Base-by-base conservation (phyloP, 2,797 vertebrate genomes). In the Brachyalestes nurse region DNA sequence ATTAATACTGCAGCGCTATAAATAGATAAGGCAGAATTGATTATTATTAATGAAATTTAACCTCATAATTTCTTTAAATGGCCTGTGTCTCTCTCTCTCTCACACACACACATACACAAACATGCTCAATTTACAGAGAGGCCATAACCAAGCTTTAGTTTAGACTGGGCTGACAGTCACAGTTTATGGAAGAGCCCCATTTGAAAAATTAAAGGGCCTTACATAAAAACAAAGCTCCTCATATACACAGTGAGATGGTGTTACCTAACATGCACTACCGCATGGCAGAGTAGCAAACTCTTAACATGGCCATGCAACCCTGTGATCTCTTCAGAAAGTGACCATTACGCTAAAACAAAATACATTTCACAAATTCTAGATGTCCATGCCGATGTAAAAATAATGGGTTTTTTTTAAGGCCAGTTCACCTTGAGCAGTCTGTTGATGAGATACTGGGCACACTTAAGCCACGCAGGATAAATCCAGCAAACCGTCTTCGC, bases 1-100 rank as follows among this genome's bases (percentile, higher is more conserved):
- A 7, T 77, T 78, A 83, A 83, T 78, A 83, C 81, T 83, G 76
- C 55, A 79, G 72, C 71, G 70, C 72, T 69, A 79, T 62, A 74
- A 72, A 79, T 55, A 62, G 71, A 70, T 74, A 78, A 82, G 81
- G 71, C 76, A 70, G 57, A 70, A 70, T 74, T 5, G 5, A 53
- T 62, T 16, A 53, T 55, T 72, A 53, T 34, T 25, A 16, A 62
- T 69, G n/a, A 49, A 19, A 62, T 17, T 34, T 28, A 28, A 73
- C 21, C 67, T 70, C 42, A 21, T 67, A 10, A 72, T 55, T 9
- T 55, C 49, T 49, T n/a, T 25, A 21, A 28, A 17, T 34, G 25
- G 69, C 25, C 12, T 53, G 34, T 28, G 57, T 40, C 47, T 51
- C 13, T 51, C 38, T 53, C 45, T 28, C 64, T 38, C 47, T 49